phyloP scores from a whole-genome alignment of 2,113 vertebrate genomes.

The Lagopus muta region DNA sequence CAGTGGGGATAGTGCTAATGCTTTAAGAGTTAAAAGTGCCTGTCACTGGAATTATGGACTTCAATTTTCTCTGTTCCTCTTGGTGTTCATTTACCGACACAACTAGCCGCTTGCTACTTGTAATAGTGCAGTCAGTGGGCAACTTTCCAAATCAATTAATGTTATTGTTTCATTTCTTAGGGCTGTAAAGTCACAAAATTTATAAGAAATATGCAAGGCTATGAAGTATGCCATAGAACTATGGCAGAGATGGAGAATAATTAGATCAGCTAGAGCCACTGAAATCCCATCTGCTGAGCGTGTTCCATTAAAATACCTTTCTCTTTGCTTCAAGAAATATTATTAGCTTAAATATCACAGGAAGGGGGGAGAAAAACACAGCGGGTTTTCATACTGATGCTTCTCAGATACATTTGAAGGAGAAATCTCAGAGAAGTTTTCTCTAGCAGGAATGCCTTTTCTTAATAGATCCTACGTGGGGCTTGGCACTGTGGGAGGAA shows the following conservation, averaged over 20 bases:
- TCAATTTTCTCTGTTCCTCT: background rate
- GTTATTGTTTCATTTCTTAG: constrained; percentile 41
- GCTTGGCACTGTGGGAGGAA: background rate
- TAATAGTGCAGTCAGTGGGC: background rate
- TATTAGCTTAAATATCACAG: background rate
- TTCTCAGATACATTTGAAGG: background rate
- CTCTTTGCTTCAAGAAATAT: background rate
- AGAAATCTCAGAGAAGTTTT: background rate
- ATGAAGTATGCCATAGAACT: background rate
- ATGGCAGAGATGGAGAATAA: background rate
- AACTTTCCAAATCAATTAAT: constrained; percentile 52
- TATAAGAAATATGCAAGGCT: background rate
- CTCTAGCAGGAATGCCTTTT: background rate
- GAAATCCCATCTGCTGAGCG: constrained; percentile 23
- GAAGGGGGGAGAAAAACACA: background rate
- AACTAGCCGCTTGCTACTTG: background rate
- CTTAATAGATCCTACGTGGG: background rate
- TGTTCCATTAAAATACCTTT: background rate
- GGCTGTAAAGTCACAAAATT: constrained; percentile 3
- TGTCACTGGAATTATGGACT: background rate
- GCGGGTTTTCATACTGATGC: background rate
- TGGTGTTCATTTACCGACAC: background rate
- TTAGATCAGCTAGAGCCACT: background rate
- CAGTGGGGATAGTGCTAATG: background rate
- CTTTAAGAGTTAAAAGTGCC: background rate